These are phyloP conservation scores for Anomalospiza imberbis DNA, from an alignment of 2,797 vertebrate genomes.

Conservation along the genomic window DNA sequence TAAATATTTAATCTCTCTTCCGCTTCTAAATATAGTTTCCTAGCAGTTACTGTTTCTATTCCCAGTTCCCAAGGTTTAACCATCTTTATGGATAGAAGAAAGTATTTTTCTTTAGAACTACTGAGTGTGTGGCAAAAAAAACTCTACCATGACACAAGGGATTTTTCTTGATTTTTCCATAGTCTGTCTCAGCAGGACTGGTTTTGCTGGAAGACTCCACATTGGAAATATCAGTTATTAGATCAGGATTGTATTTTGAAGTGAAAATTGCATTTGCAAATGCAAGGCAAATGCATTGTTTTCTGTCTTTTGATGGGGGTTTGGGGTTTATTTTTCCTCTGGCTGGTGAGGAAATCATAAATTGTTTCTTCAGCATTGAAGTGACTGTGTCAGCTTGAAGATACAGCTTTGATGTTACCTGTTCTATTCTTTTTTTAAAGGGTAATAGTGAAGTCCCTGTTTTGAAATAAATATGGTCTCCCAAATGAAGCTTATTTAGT, in stretches of 20 bases:
- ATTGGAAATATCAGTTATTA: not conserved
- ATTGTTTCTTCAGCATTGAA: not conserved
- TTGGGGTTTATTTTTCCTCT: not conserved
- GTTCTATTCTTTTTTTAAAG: not conserved
- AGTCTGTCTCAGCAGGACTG: not conserved
- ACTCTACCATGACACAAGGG: not conserved
- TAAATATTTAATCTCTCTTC: conserved; percentile 14
- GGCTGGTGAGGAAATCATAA: not conserved
- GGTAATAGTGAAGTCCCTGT: not conserved
- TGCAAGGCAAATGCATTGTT: not conserved
- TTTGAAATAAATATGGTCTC: not conserved
- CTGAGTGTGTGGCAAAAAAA: not conserved
- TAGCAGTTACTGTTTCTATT: not conserved
- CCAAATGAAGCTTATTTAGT: not conserved
- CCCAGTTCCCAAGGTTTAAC: not conserved
- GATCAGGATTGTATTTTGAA: not conserved
- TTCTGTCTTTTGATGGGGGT: not conserved
- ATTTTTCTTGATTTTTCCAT: not conserved
- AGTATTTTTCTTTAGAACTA: not conserved
- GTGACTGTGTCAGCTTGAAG: not conserved
- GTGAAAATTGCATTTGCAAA: not conserved
- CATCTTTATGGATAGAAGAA: not conserved
- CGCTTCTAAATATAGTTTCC: not conserved
- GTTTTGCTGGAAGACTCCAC: not conserved
- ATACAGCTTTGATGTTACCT: not conserved